Evolutionary conservation across 2,888 invertebrate species (phyloP), one percentile per base, ranked within the genome.

Genomic region (Malthinus seriepunctatus): DNA sequence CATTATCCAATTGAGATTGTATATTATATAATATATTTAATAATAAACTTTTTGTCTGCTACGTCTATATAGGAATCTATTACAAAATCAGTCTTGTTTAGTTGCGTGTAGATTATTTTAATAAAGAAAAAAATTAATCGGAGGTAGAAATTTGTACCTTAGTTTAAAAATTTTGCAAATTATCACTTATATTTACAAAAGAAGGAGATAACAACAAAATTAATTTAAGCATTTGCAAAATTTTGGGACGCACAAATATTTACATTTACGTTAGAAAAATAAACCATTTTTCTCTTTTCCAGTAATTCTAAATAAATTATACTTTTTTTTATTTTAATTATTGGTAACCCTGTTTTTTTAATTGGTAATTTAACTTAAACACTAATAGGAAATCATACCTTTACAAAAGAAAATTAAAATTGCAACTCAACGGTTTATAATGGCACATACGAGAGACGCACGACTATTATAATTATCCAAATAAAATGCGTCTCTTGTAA

Each of bases 21-120:
- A 64, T 23, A 3, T 23, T 23, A 23, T 58, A 64, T 58, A 51
- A 60, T 55, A 57, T 52, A 50, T 61, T 54, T 51, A 51, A 48
- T 39, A 52, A 51, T 60, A 51, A 51, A 56, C 38, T 48, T 52
- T 55, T 32, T 56, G 38, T 54, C 39, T 56, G 60, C 60, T 62
- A 61, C 49, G 59, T 62, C 60, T 66, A 64, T 57, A 63, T 73
- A 73, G 72, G 72, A 73, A 72, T 74, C 77, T 78, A 77, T 76
- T 75, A 71, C 39, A 78, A 79, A 79, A 79, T 79, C 79, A 79
- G 79, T 79, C 79, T 79, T 79, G 74, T 78, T 69, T 56, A 71
- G 72, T 76, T 63, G 53, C 59, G 57, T 49, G 56, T 63, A 59
- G 56, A 61, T 54, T 51, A 51, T 23, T 39, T 56, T 15, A 45